A percentile compares a stretch with the other conserved stretches of the same genome.
Conservation (phyloP, 2,113 vertebrate genomes). For the Polypterus senegalus region DNA sequence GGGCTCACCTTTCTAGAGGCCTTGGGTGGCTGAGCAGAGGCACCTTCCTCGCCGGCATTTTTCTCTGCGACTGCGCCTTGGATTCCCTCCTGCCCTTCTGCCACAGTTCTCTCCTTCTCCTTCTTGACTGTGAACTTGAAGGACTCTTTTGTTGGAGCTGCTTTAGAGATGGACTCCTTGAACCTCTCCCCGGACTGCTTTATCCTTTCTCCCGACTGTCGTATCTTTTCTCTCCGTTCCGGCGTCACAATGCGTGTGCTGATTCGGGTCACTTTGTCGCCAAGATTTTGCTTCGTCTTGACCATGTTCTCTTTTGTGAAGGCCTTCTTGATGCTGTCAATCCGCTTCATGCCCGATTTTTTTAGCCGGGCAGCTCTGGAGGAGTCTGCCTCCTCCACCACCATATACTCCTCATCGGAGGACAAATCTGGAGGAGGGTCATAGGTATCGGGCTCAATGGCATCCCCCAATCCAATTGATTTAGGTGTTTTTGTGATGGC, state of each 20-base stretch:
- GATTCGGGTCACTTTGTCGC: conserved; percentile 74
- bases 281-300: conserved; percentile 81
- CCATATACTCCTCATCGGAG: conserved; percentile 84
- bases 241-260: conserved; percentile 84
- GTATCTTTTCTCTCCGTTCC: conserved; percentile 77
- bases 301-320: conserved; percentile 90
- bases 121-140: conserved; percentile 80
- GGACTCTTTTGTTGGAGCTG: conserved; percentile 67
- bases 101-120: conserved; percentile 52
- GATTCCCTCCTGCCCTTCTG: conserved; percentile 63
- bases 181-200: conserved; percentile 72
- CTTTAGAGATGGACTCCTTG: conserved; percentile 80
- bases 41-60: conserved; percentile 27
- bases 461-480: conserved; percentile 44
- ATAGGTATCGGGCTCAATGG: conserved; percentile 56
- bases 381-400: conserved; percentile 61
- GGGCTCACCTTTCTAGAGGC: conserved; percentile 38
- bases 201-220: conserved; percentile 74
- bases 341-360: conserved; percentile 72
- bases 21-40: conserved; percentile 59
- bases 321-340: conserved; percentile 80
- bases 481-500: conserved; percentile 64
- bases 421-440: conserved; percentile 77
- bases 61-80: conserved; percentile 39
- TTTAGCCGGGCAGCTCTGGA: conserved; percentile 65